These are phyloP conservation scores for Leptodactylus fallax DNA, from an alignment of 2,797 vertebrate genomes.

Conservation along the genomic window DNA sequence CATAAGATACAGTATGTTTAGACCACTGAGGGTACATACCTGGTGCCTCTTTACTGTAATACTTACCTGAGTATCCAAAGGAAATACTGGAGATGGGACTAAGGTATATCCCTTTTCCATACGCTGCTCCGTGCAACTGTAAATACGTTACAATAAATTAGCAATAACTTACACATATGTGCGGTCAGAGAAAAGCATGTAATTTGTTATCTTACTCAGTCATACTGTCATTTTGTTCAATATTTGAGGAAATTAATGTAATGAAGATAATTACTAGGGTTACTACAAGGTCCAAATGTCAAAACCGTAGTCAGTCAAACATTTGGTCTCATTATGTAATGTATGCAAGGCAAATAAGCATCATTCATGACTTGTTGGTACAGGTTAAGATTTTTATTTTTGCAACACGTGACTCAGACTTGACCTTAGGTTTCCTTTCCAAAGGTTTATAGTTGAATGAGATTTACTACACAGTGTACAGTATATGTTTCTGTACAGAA, in stretches of 20 bases:
- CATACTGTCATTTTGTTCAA: background rate
- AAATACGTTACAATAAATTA: constrained; percentile 67
- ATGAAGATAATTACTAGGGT: background rate
- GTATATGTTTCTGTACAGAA: too few species aligned
- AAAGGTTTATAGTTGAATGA: too few species aligned
- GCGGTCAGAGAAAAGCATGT: too few species aligned
- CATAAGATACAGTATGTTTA: background rate
- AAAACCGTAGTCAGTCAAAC: background rate
- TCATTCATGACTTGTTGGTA: background rate
- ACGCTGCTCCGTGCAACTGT: constrained; percentile 99
- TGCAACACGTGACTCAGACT: too few species aligned
- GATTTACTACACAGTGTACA: too few species aligned
- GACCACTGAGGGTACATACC: background rate
- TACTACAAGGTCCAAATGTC: background rate
- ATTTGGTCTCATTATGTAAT: background rate
- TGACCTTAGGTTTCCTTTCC: too few species aligned
- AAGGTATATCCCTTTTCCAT: constrained; percentile 99
- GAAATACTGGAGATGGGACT: constrained; percentile 99
- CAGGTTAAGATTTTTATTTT: background rate
- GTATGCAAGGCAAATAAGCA: background rate
- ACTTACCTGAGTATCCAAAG: constrained; percentile 99
- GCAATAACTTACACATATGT: background rate
- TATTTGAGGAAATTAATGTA: background rate
- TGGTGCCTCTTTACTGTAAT: background rate
- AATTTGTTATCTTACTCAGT: background rate